A percentile compares a stretch with the other conserved stretches of the same genome.
Evolutionary conservation across 2,888 invertebrate genomes (phyloP).

Genomic region (Agonopterix heracliana): DNA sequence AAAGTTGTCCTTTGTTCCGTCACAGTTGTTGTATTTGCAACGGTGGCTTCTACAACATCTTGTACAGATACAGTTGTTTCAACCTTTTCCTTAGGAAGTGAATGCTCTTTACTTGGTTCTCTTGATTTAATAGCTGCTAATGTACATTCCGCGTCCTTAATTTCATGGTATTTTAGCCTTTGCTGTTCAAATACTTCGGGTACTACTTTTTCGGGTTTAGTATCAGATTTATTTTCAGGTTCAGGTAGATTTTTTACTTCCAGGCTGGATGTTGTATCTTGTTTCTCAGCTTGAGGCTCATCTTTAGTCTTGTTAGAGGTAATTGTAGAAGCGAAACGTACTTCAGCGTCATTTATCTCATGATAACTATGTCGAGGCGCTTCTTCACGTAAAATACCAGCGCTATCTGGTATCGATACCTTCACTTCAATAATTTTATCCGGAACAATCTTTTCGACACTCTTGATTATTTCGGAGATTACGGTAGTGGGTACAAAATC

Average conservation of each 20-base stretch:
- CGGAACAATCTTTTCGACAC: background rate
- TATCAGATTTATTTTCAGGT: background rate
- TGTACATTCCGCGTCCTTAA: conserved; percentile 24
- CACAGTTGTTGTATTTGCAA: background rate
- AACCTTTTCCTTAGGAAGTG: conserved; percentile 6
- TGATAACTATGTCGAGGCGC: conserved; percentile 33
- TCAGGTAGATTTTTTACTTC: background rate
- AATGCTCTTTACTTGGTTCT: conserved; percentile 19
- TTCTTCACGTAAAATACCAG: conserved; percentile 21
- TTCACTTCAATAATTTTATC: background rate
- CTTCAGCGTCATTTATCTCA: conserved; percentile 42
- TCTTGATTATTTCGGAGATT: no score
- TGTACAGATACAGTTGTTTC: background rate
- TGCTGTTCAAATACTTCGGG: conserved; percentile 9
- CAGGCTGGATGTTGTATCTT: background rate
- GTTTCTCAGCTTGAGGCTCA: background rate
- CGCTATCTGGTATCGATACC: background rate
- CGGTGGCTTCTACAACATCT: background rate
- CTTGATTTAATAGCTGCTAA: conserved; percentile 26
- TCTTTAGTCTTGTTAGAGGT: background rate
- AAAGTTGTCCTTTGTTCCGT: background rate
- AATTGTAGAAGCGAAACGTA: conserved; percentile 15
- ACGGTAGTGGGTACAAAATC: background rate
- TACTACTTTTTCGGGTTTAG: background rate
- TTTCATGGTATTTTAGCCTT: conserved; percentile 20